Evolutionary conservation across 2,797 vertebrate species (phyloP), one percentile per base, ranked within the genome.

Genomic region (Falco cherrug): DNA sequence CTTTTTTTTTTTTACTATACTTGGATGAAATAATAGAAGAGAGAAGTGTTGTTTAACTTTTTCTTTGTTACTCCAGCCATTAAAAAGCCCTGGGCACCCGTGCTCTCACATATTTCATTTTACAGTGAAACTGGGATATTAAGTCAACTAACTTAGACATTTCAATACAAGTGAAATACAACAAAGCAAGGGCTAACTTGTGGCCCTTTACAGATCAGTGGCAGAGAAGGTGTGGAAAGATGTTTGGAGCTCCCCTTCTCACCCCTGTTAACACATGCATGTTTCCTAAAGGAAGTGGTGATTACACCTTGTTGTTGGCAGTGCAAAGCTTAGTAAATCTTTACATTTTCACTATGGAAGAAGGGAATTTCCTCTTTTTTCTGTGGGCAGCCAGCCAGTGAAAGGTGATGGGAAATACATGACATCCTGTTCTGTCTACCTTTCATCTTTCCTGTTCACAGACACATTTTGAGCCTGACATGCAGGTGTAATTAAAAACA

Each of bases 371-470:
- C 93, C 93, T 89, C 89, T 87, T 96, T 54, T 60, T 95, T 60
- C 90, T 84, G 57, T 54, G 80, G 96, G 94, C 90, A 93, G 63
- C 56, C 93, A 73, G 94, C 95, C 95, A 97, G 92, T 28, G 56
- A 95, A 96, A 96, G 92, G 96, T 95, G 97, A 94, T 94, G 97
- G 95, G 92, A 97, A 96, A 96, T 91, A 91, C 87, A 89, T 95
- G 95, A 95, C 96, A 95, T 90, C 74, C 89, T 92, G 80, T 76
- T 87, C 93, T 94, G 71, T 74, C 77, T 93, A 73, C 89, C 83
- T 95, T 97, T 97, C 94, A 96, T 97, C 91, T 94, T 95, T 78
- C 65, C 74, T 89, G 78, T 94, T 95, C 92, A 61, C 89, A 93
- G 89, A 89, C 68, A 65, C 81, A 54, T 95, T 95, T 74, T 67